Base-by-base conservation (phyloP, 2,797 vertebrate genomes). In the Lithobates pipiens region DNA sequence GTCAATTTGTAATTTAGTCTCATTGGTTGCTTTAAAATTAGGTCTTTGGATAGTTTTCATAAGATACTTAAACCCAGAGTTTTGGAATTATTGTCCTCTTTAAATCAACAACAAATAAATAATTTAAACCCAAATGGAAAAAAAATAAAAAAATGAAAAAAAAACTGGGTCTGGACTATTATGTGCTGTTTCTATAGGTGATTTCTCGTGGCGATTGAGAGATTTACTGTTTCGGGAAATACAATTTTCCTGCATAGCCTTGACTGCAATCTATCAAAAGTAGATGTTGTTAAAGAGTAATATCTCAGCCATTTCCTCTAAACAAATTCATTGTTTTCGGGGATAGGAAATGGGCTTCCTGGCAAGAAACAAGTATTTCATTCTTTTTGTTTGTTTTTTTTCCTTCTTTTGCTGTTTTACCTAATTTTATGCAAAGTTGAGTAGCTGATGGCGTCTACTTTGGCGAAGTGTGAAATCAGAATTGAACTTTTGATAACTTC, bases 281-380 rank as follows among this genome's bases (percentile, higher is more conserved):
- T 79, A 77, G 34, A 69, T 27, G 36, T 11, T 82, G 80, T 83
- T 74, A 76, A 91, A 78, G 74, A 68, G 69, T 81, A 83, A 89
- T 84, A 86, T 88, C 78, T 76, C 7, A 3, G 63, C 83, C 89
- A 90, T 86, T 39, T 27, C 54, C 82, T 89, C 77, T 68, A 76
- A 80, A 80, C 70, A 54, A 81, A 88, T 89, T 86, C 72, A 88
- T 89, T 89, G 90, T 89, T 89, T 86, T 85, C 88, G 71, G 77
- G 34, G 76, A 81, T 21, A 0, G 67, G 88, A 85, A 85, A 27
- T 73, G 84, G 81, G 0, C 3, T 29, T 88, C 79, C 16, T 1
- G 54, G 71, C 77, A 36, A 88, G 77, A 71, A 76, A 89, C 81
- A 68, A 77, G 54, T 86, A 88, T 89, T 84, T 89, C 82, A 21